Evolutionary conservation across 2,113 vertebrate species (phyloP), one percentile per base, ranked within the genome.

Genomic region (Procapra przewalskii): DNA sequence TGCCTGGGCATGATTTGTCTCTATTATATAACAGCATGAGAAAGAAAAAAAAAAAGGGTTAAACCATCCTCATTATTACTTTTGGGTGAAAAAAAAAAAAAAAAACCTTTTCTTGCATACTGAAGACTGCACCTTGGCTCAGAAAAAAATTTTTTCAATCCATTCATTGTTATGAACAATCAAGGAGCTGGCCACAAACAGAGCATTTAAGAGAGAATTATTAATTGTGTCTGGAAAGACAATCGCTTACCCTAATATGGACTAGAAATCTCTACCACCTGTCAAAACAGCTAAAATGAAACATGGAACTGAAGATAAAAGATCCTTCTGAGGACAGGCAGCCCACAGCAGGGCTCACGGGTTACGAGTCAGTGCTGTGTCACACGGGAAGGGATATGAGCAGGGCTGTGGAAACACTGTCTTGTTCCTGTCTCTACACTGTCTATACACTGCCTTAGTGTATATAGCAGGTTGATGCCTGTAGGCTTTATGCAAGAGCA

Each of bases 21-120:
- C 62, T 60, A 67, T 83, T 75, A 59, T 77, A 55, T 55, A 33
- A 89, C 1, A 85, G 2, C 29, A 48, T 54, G 36, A 91, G 52
- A 0, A 8, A 4, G 2, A 13, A 13, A 43, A 48, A 59, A 33
- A 77, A 81, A 45, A 45, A 88, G 77, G 81, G 96, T 94, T 67
- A 96, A 96, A 40, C 77, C n/a, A 43, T 94, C 84, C 90, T 57
- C 62, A 85, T 96, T 62, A 92, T 94, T 64, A 81, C 57, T 57
- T 25, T 1, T 17, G 23, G 55, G 67, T 40, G 19, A 0, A 36
- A 31, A 29, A 36, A 67, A 19, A 75, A 84, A 86, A 16, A 60
- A 13, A 48, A 59, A 86, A 10, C 13, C 14, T 91, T 27, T 95
- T 40, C 50, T 6, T 85, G 40, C 5, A 2, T 55, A 62, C 5